Percentiles rank a stretch among this genome's conserved stretches.
These are phyloP conservation scores for Mystacornis crossleyi DNA, from an alignment of 2,113 vertebrate genomes.

Conservation along the genomic window DNA sequence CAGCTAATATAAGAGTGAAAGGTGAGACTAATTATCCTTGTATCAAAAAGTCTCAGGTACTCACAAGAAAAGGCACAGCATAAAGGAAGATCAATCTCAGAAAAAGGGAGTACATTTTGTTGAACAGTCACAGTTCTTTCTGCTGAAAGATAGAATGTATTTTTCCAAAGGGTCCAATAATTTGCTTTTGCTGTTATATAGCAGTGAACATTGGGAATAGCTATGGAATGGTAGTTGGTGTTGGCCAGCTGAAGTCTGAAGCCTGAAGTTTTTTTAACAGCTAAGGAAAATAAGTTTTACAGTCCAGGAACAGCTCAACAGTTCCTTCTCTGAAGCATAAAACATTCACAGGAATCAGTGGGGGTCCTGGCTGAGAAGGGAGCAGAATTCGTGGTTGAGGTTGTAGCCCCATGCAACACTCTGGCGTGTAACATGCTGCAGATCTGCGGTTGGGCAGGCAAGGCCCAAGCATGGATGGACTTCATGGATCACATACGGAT, in stretches of 20 bases:
- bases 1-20: background rate
- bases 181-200: background rate
- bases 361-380: conserved; percentile 8
- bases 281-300: conserved; percentile 47
- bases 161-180: conserved; percentile 8
- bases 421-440: rapidly evolving
- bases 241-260: conserved; percentile 1
- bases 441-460: rapidly evolving
- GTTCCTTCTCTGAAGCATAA: conserved; percentile 26
- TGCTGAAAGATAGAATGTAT: background rate
- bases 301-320: conserved; percentile 19
- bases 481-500: background rate
- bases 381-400: background rate
- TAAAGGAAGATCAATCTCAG: background rate
- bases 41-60: background rate
- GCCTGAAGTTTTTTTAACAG: background rate
- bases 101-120: background rate
- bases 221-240: background rate
- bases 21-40: background rate
- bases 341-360: conserved; percentile 3
- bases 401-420: background rate
- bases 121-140: background rate
- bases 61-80: background rate
- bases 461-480: background rate
- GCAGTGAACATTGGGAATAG: background rate